Evolutionary conservation across 2,888 invertebrate genomes (phyloP).

Genomic region (Tipula confusa): DNA sequence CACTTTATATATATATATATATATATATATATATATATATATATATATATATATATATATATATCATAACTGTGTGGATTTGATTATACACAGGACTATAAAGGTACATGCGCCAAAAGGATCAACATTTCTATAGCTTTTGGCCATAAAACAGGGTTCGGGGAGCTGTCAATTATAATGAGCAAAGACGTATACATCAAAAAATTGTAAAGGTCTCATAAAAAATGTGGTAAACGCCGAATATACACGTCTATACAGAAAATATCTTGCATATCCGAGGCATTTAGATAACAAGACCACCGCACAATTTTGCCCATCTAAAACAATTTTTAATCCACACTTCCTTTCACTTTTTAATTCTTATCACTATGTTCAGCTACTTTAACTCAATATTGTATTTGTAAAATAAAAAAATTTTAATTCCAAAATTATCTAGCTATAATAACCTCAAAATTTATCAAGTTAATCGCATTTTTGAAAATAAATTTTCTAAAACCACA

Average conservation of each 20-base stretch:
- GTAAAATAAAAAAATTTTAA: background rate
- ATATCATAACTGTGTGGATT: too few relatives aligned
- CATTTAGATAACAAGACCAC: background rate
- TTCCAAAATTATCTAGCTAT: background rate
- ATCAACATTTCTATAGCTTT: too few relatives aligned
- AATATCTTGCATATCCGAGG: background rate
- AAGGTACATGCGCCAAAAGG: too few relatives aligned
- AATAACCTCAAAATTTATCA: slow-evolving; percentile 1
- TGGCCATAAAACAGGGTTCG: too few relatives aligned
- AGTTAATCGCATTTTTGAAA: background rate
- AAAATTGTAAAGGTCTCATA: too few relatives aligned
- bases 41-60: too few relatives aligned
- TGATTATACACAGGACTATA: too few relatives aligned
- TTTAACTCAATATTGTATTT: background rate
- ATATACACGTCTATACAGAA: background rate
- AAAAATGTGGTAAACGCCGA: too few relatives aligned
- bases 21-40: too few relatives aligned
- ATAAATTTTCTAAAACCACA: background rate
- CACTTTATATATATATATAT: too few relatives aligned
- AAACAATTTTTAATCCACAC: background rate
- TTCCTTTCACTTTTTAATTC: slow-evolving; percentile 14
- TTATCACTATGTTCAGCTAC: background rate
- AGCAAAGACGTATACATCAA: too few relatives aligned
- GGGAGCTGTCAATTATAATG: too few relatives aligned
- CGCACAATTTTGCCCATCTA: background rate